Evolutionary conservation across 2,797 vertebrate genomes (phyloP), one percentile per base, ranked within the genome.

Genomic region (Clarias platycephalus): DNA sequence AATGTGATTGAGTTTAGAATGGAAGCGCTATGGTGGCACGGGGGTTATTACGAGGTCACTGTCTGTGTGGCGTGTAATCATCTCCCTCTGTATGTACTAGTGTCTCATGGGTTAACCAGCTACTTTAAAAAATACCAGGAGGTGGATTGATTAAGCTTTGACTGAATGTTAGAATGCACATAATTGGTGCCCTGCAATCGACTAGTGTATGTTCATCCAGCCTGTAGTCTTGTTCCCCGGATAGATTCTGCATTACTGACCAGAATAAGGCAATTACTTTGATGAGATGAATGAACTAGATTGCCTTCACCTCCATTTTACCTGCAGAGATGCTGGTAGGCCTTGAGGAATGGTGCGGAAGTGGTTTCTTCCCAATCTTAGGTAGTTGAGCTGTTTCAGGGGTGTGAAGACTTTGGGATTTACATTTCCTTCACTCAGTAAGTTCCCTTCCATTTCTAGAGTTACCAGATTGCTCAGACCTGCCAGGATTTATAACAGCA

Each of bases 361-460:
- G 90, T 95, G 93, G 92, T 99, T 99, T 90, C 94, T 93, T 77
- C 96, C 97, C 88, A 99, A 91, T 72, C 98, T 92, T 87, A 99
- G 93, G 89, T 98, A 99, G 63, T 92, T 94, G 44, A 99, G 94
- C 75, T 95, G 94, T 83, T 88, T 92, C 86, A 99, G 92, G 76
- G 95, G 92, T 40, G 89, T 85, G 49, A 99, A 97, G 82, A 96
- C 95, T 87, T 90, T 87, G 66, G 97, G 97, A 83, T 93, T 94
- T 81, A 98, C 95, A 15, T 95, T 97, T 1, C 92, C 93, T 91
- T 99, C 98, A 85, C 95, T 98, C 64, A 99, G 95, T 89, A 95
- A 89, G 87, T 99, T 99, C 83, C 94, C 97, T 91, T 99, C 98
- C 90, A 99, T n/a, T 94, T 99, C 98, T 93, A 99, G 91, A 75